These are phyloP conservation scores for Corapipo altera DNA, from an alignment of 2,113 vertebrate genomes.

Conservation along the genomic window DNA sequence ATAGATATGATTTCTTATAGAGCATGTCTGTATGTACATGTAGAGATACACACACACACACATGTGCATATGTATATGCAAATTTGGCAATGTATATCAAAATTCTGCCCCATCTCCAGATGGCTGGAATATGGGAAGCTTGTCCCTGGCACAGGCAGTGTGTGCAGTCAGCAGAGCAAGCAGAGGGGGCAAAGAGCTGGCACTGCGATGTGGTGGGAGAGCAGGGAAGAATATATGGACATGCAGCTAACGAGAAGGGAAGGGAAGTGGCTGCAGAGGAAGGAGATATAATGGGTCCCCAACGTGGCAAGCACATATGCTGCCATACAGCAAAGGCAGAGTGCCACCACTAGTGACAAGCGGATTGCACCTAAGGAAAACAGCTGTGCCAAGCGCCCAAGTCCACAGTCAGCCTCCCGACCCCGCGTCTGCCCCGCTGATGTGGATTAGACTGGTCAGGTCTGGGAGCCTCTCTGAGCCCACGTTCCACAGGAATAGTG, in stretches of 20 bases:
- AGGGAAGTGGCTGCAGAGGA: constrained; percentile 42
- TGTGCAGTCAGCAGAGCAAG: not conserved
- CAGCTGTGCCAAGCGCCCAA: constrained; percentile 54
- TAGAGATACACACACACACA: not conserved
- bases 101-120: not conserved
- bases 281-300: constrained; percentile 21
- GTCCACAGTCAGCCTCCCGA: constrained; percentile 12
- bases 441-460: constrained; percentile 36
- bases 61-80: not conserved
- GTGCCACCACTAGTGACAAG: constrained; percentile 56
- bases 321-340: constrained; percentile 33
- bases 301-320: constrained; percentile 40
- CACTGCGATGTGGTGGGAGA: not conserved
- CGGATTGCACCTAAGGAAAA: constrained; percentile 53
- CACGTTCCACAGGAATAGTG: not conserved
- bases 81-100: not conserved
- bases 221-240: not conserved
- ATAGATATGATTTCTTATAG: not conserved
- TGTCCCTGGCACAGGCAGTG: not conserved
- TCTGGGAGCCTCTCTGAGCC: not conserved
- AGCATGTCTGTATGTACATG: fast-evolving
- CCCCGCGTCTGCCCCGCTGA: not conserved
- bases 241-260: constrained; percentile 17
- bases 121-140: not conserved
- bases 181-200: not conserved